phyloP scores from a whole-genome alignment of 2,797 vertebrate genomes.

The Falco berigora region DNA sequence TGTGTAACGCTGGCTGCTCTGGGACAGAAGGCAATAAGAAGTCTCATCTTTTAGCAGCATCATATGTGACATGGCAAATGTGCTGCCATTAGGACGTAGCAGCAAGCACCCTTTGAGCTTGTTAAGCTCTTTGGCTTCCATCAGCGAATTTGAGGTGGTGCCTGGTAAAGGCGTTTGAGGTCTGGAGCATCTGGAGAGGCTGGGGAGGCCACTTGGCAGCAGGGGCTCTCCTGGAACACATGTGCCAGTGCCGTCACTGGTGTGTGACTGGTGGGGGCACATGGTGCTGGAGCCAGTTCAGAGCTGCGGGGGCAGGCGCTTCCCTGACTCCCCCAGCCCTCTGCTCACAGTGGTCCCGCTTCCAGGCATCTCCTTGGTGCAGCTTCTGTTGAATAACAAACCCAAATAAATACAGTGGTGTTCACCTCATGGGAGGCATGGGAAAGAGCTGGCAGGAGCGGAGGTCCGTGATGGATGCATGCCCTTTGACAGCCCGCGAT shows the following conservation, averaged over 20 bases:
- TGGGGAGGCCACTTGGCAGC: background rate
- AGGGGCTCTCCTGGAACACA: background rate
- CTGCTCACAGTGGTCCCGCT: background rate
- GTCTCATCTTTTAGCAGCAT: background rate
- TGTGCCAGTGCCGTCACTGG: rapidly evolving
- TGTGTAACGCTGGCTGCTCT: background rate
- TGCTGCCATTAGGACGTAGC: background rate
- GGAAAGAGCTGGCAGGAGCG: background rate
- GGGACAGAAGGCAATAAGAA: background rate
- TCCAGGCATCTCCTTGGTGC: background rate
- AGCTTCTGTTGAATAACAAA: background rate
- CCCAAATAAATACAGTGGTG: too few relatives aligned
- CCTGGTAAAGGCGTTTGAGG: background rate
- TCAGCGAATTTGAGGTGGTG: background rate
- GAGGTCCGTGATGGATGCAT: rapidly evolving
- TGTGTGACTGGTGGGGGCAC: background rate
- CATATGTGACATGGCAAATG: background rate
- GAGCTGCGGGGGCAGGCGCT: background rate
- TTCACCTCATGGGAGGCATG: background rate
- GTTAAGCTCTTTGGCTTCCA: background rate
- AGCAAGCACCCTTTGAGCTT: background rate
- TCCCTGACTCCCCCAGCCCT: background rate
- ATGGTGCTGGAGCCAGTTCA: background rate
- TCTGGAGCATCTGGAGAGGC: background rate
- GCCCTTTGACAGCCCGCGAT: background rate